phyloP scores from a whole-genome alignment of 2,888 invertebrate genomes.

The Cheilosia vernalis region DNA sequence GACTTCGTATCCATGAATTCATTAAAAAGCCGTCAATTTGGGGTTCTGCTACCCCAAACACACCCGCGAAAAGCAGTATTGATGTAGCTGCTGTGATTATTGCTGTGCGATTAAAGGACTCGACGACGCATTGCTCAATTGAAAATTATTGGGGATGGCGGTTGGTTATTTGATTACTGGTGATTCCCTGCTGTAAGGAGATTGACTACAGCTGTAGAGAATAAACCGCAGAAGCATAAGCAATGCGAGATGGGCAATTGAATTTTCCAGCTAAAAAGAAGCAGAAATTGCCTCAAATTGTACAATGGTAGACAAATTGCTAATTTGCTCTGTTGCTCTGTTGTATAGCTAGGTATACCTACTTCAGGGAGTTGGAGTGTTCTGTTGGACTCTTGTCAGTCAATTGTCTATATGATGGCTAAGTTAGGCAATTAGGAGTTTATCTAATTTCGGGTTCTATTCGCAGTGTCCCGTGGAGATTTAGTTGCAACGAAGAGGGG shows the following conservation, averaged over 20 bases:
- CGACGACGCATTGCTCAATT: conserved; percentile 68
- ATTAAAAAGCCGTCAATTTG: conserved; percentile 70
- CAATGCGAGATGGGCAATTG: conserved; percentile 50
- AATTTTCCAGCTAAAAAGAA: conserved; percentile 63
- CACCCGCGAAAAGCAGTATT: conserved; percentile 20
- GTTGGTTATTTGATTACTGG: conserved; percentile 61
- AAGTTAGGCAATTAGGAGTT: conserved; percentile 43
- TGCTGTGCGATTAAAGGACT: conserved; percentile 66
- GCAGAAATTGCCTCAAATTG: conserved; percentile 63
- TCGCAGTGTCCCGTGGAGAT: conserved; percentile 40
- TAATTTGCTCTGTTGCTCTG: conserved; percentile 39
- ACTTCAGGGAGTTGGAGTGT: conserved; percentile 40
- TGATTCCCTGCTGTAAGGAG: conserved; percentile 11
- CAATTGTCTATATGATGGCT: conserved; percentile 25
- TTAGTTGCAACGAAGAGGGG: conserved; percentile 7
- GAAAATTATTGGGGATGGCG: conserved; percentile 51
- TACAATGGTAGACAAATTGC: conserved; percentile 66
- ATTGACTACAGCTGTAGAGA: background rate
- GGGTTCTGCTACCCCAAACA: conserved; percentile 4
- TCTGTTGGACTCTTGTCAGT: conserved; percentile 24
- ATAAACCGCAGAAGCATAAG: conserved; percentile 3
- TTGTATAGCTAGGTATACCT: background rate
- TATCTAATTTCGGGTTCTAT: conserved; percentile 36
- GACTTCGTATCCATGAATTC: conserved; percentile 56
- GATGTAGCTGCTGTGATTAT: conserved; percentile 56